phyloP scores from a whole-genome alignment of 2,797 vertebrate species.

The Spinus olivaceus region DNA sequence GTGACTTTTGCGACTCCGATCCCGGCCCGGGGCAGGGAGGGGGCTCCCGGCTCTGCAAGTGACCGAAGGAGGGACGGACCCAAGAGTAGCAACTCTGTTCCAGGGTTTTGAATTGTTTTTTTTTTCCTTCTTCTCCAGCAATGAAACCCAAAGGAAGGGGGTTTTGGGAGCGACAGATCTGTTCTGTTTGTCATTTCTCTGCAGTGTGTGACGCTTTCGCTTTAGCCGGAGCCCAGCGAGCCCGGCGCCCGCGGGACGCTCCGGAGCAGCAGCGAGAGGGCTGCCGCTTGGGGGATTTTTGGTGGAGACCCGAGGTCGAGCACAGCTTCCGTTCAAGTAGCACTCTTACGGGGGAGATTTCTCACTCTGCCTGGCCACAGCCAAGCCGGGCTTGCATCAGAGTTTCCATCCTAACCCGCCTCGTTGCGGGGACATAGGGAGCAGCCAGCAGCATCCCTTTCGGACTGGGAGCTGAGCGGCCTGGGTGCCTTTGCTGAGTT shows the following conservation, averaged over 20 bases:
- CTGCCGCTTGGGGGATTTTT: not conserved
- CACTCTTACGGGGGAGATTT: not conserved
- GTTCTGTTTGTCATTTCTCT: not conserved
- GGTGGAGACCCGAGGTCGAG: not conserved
- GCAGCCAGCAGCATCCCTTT: not conserved
- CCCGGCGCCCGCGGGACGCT: not conserved
- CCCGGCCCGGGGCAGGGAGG: not conserved
- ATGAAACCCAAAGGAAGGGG: not conserved
- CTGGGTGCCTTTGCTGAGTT: not conserved
- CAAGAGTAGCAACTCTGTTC: not conserved
- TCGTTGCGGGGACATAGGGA: not conserved
- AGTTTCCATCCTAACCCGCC: not conserved
- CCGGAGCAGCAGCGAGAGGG: not conserved
- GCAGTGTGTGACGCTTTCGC: not conserved
- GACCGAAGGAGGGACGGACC: not conserved
- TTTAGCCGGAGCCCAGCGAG: not conserved
- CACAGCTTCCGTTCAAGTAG: conserved; percentile 6
- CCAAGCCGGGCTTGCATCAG: not conserved
- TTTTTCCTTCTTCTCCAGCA: not conserved
- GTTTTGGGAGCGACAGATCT: not conserved
- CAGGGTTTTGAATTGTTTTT: not conserved
- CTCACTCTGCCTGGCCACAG: not conserved
- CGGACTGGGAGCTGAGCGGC: not conserved
- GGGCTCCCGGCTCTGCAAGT: not conserved
- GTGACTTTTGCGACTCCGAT: not conserved